Evolutionary conservation across 2,797 vertebrate genomes (phyloP).

Genomic region (Oreonectes daqikongensis): DNA sequence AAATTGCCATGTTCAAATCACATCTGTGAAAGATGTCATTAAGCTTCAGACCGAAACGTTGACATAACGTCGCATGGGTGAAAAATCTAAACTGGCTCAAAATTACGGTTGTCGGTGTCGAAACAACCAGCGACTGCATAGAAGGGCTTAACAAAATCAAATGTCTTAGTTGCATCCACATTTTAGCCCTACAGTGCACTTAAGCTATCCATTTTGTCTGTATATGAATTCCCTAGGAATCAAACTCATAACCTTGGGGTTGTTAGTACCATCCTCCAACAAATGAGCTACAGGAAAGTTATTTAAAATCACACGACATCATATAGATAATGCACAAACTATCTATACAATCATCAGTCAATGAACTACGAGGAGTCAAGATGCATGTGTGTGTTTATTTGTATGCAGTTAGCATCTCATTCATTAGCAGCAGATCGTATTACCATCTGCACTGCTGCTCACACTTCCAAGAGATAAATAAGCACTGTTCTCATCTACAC

Average conservation of each 20-base stretch:
- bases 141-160: background rate
- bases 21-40: background rate
- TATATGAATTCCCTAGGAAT: no score
- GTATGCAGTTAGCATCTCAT: conserved; percentile 27
- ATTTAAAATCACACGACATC: background rate
- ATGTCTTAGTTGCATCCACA: background rate
- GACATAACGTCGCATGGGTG: background rate
- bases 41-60: background rate
- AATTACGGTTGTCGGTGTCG: background rate
- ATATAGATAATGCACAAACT: background rate
- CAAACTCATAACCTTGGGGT: no score
- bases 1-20: background rate
- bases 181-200: background rate
- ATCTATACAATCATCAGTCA: background rate
- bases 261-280: no score
- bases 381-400: conserved; percentile 27
- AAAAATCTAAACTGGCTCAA: background rate
- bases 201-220: background rate
- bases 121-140: background rate
- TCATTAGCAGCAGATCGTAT: conserved; percentile 38
- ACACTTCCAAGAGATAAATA: conserved; percentile 42
- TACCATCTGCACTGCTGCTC: conserved; percentile 44
- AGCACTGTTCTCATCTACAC: conserved; percentile 38
- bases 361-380: conserved; percentile 12
- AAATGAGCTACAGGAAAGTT: no score